Evolutionary conservation across 1,140 invertebrate genomes (phyloP).

Genomic region (Drosophila busckii): DNA sequence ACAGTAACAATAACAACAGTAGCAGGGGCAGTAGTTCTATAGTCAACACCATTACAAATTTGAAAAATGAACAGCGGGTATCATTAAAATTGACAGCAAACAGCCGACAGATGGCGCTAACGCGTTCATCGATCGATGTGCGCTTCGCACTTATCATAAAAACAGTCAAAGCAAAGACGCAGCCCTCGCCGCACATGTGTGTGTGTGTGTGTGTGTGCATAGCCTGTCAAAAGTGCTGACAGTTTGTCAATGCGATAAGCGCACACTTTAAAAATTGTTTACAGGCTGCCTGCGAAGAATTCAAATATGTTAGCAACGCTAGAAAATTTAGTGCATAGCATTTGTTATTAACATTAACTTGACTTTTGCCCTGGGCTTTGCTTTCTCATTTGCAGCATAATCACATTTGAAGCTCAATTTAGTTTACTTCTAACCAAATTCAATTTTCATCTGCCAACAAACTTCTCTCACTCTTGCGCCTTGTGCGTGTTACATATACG

Average conservation of each 20-base stretch:
- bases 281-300: conserved; percentile 39
- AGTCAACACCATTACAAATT: conserved; percentile 34
- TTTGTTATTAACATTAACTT: no score
- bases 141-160: conserved; percentile 19
- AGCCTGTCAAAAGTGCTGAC: conserved; percentile 45
- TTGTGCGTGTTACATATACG: not conserved
- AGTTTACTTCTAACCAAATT: no score
- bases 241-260: conserved; percentile 58
- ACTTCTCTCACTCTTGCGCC: no score
- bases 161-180: not conserved
- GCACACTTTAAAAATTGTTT: conserved; percentile 48
- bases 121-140: conserved; percentile 43
- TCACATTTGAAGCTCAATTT: no score
- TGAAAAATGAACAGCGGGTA: conserved; percentile 38
- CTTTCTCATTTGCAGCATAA: no score
- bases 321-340: conserved; percentile 40
- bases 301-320: conserved; percentile 30
- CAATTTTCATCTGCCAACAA: no score
- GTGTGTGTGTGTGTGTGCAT: conserved; percentile 19
- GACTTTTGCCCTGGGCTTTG: no score
- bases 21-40: not conserved
- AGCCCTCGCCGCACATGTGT: not conserved
- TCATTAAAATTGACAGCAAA: conserved; percentile 65
- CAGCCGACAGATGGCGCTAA: conserved; percentile 55
- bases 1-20: not conserved